A percentile compares a stretch with the other conserved stretches of the same genome.
phyloP scores from a whole-genome alignment of 2,888 invertebrate genomes.

The Fragum whitleyi region DNA sequence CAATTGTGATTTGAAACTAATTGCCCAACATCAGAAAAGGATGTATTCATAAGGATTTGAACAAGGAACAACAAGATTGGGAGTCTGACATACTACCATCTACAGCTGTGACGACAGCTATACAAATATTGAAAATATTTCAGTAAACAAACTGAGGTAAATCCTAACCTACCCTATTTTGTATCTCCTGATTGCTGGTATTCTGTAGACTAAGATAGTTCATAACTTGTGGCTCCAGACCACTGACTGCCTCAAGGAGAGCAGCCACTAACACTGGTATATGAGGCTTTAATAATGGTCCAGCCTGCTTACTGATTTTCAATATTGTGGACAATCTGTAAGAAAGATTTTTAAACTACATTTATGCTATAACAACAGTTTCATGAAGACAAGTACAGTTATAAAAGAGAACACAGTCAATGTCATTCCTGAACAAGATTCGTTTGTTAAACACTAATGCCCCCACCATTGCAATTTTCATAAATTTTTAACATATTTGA shows the following conservation, averaged over 20 bases:
- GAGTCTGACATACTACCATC: too few relatives aligned
- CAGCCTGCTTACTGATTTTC: conserved; percentile 92
- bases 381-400: neutral
- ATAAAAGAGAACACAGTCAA: neutral
- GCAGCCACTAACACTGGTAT: conserved; percentile 93
- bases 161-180: conserved; percentile 80
- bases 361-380: neutral
- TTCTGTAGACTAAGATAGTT: conserved; percentile 92
- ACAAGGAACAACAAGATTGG: too few relatives aligned
- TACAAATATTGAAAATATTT: neutral
- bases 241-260: conserved; percentile 90
- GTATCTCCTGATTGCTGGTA: conserved; percentile 89
- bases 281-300: conserved; percentile 92
- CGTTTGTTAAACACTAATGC: too few relatives aligned
- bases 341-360: conserved; percentile 5
- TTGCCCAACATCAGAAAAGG: too few relatives aligned
- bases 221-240: conserved; percentile 92
- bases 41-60: too few relatives aligned
- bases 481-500: too few relatives aligned
- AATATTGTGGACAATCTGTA: conserved; percentile 93
- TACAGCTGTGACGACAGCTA: too few relatives aligned
- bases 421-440: too few relatives aligned
- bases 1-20: too few relatives aligned
- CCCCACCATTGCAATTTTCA: too few relatives aligned
- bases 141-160: neutral